These are phyloP conservation scores for Panagrolaimus sp. DNA, from an alignment of 1,140 invertebrate species.

Conservation along the genomic window DNA sequence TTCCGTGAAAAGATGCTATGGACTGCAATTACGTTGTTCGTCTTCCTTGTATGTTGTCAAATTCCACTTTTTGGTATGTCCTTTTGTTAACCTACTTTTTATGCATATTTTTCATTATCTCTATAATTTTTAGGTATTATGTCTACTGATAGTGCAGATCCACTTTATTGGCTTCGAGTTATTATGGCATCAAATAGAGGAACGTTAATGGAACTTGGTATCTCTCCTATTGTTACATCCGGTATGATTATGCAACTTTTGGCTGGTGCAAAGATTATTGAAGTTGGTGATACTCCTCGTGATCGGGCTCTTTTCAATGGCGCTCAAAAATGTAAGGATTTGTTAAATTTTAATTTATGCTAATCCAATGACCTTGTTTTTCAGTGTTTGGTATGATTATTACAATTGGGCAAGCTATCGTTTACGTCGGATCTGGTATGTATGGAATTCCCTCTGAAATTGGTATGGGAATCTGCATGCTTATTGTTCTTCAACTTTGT, in stretches of 20 bases:
- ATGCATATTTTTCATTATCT: constrained; percentile 13
- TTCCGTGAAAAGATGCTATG: constrained; percentile 99
- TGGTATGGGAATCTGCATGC: constrained; percentile 91
- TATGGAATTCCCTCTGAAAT: constrained; percentile 98
- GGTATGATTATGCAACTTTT: constrained; percentile 98
- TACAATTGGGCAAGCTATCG: constrained; percentile 98
- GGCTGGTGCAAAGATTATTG: constrained; percentile 98
- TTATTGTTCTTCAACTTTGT: constrained; percentile 95
- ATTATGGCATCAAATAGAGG: constrained; percentile 94
- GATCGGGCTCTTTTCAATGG: constrained; percentile 98
- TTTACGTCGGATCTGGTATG: constrained; percentile 99
- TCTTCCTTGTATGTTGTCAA: constrained; percentile 99
- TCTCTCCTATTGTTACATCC: constrained; percentile 98
- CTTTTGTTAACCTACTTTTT: constrained; percentile 20
- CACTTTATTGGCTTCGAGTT: constrained; percentile 99
- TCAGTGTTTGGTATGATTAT: constrained; percentile 99
- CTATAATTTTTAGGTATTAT: constrained; percentile 74
- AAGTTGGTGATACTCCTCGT: constrained; percentile 99
- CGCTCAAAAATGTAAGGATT: constrained; percentile 93
- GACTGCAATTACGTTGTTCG: constrained; percentile 98
- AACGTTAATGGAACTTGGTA: constrained; percentile 99
- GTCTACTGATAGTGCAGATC: constrained; percentile 99
- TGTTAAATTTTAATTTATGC: constrained; percentile 18
- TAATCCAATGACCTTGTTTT: constrained; percentile 59
- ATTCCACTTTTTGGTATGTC: constrained; percentile 65